These are phyloP conservation scores for Hippoglossus hippoglossus DNA, from an alignment of 2,797 vertebrate species.

Conservation along the genomic window DNA sequence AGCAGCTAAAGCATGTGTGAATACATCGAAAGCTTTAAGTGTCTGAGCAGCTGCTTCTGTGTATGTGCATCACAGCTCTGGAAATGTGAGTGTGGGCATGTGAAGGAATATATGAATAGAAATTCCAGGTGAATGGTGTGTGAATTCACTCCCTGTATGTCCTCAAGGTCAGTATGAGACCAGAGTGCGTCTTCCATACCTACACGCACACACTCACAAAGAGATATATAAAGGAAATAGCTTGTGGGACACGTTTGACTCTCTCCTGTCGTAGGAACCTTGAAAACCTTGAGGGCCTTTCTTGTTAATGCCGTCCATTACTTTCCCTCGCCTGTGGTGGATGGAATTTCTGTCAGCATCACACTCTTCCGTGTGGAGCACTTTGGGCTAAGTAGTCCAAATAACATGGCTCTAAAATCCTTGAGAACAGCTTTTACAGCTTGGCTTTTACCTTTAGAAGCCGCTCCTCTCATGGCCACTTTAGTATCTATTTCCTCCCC, in stretches of 20 bases:
- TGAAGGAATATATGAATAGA: slow-evolving; percentile 61
- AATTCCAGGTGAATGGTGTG: slow-evolving; percentile 19
- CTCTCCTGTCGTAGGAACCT: slow-evolving; percentile 49
- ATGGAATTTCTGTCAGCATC: slow-evolving; percentile 61
- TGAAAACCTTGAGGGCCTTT: slow-evolving; percentile 70
- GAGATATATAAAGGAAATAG: slow-evolving; percentile 32
- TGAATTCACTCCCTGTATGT: slow-evolving; percentile 52
- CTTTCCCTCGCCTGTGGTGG: slow-evolving; percentile 51
- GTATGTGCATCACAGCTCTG: slow-evolving; percentile 26
- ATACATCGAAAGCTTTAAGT: slow-evolving; percentile 24
- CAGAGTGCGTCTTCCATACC: slow-evolving; percentile 11
- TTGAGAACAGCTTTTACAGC: slow-evolving; percentile 69
- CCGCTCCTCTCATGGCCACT: slow-evolving; percentile 66
- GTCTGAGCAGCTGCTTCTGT: slow-evolving; percentile 39
- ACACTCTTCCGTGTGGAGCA: slow-evolving; percentile 45
- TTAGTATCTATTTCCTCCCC: slow-evolving; percentile 71
- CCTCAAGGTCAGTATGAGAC: slow-evolving; percentile 67
- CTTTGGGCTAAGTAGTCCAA: slow-evolving; percentile 78
- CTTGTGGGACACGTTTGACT: slow-evolving; percentile 42
- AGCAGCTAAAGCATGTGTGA: slow-evolving; percentile 28
- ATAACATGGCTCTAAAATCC: slow-evolving; percentile 75
- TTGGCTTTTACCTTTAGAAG: slow-evolving; percentile 69
- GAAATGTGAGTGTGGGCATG: slow-evolving; percentile 12
- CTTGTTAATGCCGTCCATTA: slow-evolving; percentile 70
- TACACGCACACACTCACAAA: slow-evolving; percentile 7